Evolutionary conservation across 2,113 vertebrate genomes (phyloP), one percentile per base, ranked within the genome.

Genomic region (Siniperca chuatsi): DNA sequence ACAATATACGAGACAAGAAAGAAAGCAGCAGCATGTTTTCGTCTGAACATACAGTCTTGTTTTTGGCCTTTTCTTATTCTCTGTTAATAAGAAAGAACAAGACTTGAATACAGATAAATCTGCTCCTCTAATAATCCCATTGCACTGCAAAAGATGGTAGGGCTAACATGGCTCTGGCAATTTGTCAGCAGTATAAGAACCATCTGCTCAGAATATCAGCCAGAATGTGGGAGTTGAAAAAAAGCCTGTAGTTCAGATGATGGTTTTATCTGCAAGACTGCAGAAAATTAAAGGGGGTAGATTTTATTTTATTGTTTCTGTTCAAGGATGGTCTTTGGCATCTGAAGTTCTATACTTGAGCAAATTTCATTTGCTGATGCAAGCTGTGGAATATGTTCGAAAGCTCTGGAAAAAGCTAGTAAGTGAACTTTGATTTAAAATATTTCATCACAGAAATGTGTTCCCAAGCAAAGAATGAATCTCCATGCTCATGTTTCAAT

Each of bases 41-140:
- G n/a, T 64, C 35, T 25, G 20, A 29, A 33, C 18, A 10, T 18
- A 13, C n/a, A 37, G 25, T 29, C 33, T 60, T 67, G 1, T 40
- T 46, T 23, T 60, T 35, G 9, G 2, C 16, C 16, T 58, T 37
- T 18, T 42, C 8, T 42, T 55, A 1, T 72, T 60, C 37, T 76
- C 13, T 78, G 48, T 82, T 70, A 78, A 70, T 70, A 75, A 88
- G 62, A 73, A 66, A 62, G 55, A 64, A 50, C 2, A 62, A 15
- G 55, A 62, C 23, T n/a, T 78, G 74, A 81, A 78, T 81, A 37
- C 54, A 33, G 73, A 81, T 85, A 50, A 46, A 48, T 65, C 29
- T 18, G 1, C 50, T 33, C 46, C 35, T 78, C 40, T 64, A 58
- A 64, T 84, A 78, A 81, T 84, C 68, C 62, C 67, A 57, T 81